These are phyloP conservation scores for Hipposideros larvatus DNA, from an alignment of 2,797 vertebrate genomes.

Conservation along the genomic window DNA sequence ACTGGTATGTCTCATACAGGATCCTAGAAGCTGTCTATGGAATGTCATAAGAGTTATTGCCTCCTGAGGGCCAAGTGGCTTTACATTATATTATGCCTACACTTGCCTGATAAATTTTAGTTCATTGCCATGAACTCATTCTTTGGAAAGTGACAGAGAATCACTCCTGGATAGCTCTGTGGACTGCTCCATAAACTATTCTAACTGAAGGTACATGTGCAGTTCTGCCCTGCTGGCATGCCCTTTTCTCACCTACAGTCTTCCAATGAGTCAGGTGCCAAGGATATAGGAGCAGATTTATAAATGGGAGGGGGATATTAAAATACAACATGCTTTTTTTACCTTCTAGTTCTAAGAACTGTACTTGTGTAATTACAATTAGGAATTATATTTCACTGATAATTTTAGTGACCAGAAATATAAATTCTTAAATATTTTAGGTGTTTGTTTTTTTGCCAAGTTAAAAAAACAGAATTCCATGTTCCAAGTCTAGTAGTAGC, in stretches of 20 bases:
- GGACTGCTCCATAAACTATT: not conserved
- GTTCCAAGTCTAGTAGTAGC: not conserved
- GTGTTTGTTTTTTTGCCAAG: not conserved
- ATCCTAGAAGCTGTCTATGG: not conserved
- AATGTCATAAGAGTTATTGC: not conserved
- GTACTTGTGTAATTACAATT: not conserved
- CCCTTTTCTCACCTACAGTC: not conserved
- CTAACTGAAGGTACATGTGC: not conserved
- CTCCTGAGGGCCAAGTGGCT: not conserved
- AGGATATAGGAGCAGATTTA: not conserved
- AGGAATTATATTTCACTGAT: not conserved
- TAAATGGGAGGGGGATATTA: not conserved
- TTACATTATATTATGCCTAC: not conserved
- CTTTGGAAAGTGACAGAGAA: not conserved
- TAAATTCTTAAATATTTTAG: not conserved
- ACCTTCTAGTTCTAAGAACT: not conserved
- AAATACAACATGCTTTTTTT: not conserved
- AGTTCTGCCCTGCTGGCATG: not conserved
- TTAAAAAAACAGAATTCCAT: not conserved
- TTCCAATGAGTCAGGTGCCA: not conserved
- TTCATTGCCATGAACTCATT: not conserved
- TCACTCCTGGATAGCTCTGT: not conserved
- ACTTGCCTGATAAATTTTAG: not conserved
- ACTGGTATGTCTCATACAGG: not conserved
- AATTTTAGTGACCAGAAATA: not conserved